These are phyloP conservation scores for Caenorhabditis imperialis DNA, from an alignment of 2,888 invertebrate genomes.

Conservation along the genomic window DNA sequence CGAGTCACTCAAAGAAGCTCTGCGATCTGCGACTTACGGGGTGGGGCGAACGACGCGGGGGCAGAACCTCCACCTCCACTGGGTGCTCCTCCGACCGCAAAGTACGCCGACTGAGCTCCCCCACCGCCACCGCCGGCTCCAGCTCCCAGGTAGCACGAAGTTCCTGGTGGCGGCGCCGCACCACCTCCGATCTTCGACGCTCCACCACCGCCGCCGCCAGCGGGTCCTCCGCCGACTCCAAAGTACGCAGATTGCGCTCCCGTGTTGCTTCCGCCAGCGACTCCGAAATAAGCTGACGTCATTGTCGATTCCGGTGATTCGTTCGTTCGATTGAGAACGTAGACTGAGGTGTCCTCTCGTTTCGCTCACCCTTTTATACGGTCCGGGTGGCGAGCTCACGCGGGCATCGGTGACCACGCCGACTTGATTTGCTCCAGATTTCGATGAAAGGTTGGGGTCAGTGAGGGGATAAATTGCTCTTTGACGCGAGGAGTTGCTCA, in stretches of 20 bases:
- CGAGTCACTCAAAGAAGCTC: background rate
- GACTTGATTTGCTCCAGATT: too few species aligned
- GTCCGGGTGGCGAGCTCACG: too few species aligned
- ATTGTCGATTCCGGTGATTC: constrained; percentile 23
- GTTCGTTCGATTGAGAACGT: constrained; percentile 5
- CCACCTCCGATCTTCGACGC: constrained; percentile 35
- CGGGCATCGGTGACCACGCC: too few species aligned
- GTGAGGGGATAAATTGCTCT: too few species aligned
- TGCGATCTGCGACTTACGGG: constrained; percentile 7
- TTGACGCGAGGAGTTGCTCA: too few species aligned
- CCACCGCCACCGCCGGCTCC: constrained; percentile 52
- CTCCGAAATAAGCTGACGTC: constrained; percentile 61
- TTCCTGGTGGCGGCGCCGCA: constrained; percentile 41
- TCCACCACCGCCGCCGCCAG: constrained; percentile 28
- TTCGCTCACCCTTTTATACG: too few species aligned
- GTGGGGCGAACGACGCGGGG: background rate
- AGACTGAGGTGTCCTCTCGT: too few species aligned
- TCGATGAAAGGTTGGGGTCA: too few species aligned
- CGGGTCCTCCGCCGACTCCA: constrained; percentile 49
- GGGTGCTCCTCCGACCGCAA: constrained; percentile 26
- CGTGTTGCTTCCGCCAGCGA: constrained; percentile 44
- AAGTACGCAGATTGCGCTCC: constrained; percentile 58
- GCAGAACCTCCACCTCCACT: constrained; percentile 12
- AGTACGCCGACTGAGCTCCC: constrained; percentile 45
- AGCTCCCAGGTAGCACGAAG: constrained; percentile 61